These are phyloP conservation scores for Cyclopterus lumpus DNA, from an alignment of 2,797 vertebrate genomes.

Conservation along the genomic window DNA sequence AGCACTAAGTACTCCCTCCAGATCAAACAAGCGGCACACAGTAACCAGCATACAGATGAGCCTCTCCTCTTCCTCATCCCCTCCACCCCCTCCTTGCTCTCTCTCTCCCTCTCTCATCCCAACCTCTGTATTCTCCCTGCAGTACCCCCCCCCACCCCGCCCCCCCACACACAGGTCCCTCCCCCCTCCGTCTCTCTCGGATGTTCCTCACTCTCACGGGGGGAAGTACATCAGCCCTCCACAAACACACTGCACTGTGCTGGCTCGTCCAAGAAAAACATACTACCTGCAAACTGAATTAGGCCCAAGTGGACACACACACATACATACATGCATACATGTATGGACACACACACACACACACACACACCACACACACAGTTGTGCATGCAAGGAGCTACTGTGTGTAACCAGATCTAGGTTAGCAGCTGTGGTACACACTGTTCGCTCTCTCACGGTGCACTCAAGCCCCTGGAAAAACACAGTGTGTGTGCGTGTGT, in stretches of 20 bases:
- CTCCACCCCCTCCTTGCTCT: conserved; percentile 17
- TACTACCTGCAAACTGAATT: conserved; percentile 73
- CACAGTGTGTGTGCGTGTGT: conserved; percentile 2
- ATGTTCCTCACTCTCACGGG: conserved; percentile 51
- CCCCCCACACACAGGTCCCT: background rate
- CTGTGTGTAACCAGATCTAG: conserved; percentile 73
- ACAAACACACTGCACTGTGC: conserved; percentile 63
- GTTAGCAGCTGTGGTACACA: conserved; percentile 59
- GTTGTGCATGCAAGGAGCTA: conserved; percentile 22
- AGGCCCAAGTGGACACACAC: conserved; percentile 46
- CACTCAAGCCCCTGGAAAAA: conserved; percentile 43
- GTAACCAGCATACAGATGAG: conserved; percentile 81
- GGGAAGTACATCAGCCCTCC: conserved; percentile 57
- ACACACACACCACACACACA: conserved; percentile 5
- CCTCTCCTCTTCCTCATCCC: conserved; percentile 32
- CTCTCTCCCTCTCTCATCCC: conserved; percentile 48
- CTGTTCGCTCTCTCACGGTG: conserved; percentile 58
- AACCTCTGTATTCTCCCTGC: conserved; percentile 68
- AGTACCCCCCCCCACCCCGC: conserved; percentile 64
- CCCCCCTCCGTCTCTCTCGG: conserved; percentile 15
- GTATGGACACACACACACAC: conserved; percentile 10
- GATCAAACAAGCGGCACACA: conserved; percentile 80
- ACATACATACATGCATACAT: conserved; percentile 35
- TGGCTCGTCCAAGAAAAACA: conserved; percentile 67
- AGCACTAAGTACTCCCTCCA: conserved; percentile 78